phyloP scores from a whole-genome alignment of 2,888 invertebrate species.

The Phyllotreta striolata region DNA sequence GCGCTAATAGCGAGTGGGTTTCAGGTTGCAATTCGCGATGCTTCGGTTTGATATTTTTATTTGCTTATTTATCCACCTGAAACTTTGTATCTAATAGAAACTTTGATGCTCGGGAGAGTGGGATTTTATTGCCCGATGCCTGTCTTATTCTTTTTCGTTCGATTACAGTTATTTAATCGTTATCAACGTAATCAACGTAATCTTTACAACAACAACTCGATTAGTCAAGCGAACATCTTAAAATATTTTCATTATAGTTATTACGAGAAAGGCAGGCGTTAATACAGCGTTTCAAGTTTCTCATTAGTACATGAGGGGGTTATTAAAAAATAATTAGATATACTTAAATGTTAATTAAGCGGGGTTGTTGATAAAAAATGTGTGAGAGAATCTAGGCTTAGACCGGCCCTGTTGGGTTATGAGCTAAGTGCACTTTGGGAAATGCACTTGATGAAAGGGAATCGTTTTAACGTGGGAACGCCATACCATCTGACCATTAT shows the following conservation, averaged over 20 bases:
- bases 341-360: neutral
- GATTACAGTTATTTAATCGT: no score
- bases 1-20: neutral
- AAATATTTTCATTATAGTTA: neutral
- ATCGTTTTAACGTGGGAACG: constrained; percentile 48
- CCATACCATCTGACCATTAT: constrained; percentile 41
- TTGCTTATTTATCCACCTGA: constrained; percentile 17
- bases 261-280: neutral
- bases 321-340: neutral
- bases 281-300: constrained; percentile 5
- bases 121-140: no score
- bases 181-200: no score
- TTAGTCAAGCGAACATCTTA: no score
- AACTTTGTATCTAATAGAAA: constrained; percentile 1
- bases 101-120: neutral
- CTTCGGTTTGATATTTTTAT: constrained; percentile 7
- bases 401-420: constrained; percentile 4
- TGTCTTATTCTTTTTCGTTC: no score
- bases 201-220: no score
- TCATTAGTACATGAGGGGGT: constrained; percentile 9
- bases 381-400: neutral
- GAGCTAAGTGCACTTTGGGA: constrained; percentile 36
- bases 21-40: constrained; percentile 2
- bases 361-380: no score
- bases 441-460: constrained; percentile 40